A percentile compares a stretch with the other conserved stretches of the same genome.
phyloP scores from a whole-genome alignment of 2,888 invertebrate genomes.

The Drosophila vallismaia region DNA sequence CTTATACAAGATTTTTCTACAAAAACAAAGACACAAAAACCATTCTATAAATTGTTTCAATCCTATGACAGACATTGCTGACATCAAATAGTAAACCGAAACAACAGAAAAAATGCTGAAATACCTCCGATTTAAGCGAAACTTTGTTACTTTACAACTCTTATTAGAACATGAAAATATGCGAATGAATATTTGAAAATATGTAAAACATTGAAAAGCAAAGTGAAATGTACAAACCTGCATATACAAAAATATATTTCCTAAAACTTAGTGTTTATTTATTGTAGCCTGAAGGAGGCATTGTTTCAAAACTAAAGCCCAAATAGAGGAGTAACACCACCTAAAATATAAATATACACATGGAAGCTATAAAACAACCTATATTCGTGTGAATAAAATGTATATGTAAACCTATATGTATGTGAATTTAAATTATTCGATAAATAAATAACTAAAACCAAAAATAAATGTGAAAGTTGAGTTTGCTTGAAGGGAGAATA shows the following conservation, averaged over 20 bases:
- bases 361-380: slow-evolving; percentile 37
- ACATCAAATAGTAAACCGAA: slow-evolving; percentile 27
- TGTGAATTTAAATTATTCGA: slow-evolving; percentile 63
- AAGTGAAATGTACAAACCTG: slow-evolving; percentile 39
- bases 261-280: slow-evolving; percentile 39
- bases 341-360: slow-evolving; percentile 43
- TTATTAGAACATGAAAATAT: slow-evolving; percentile 12
- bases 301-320: slow-evolving; percentile 21
- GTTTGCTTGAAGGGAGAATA: neutral
- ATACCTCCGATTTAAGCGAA: slow-evolving; percentile 65
- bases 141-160: slow-evolving; percentile 30
- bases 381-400: slow-evolving; percentile 37
- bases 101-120: slow-evolving; percentile 60
- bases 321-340: slow-evolving; percentile 33
- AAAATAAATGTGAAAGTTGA: neutral
- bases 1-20: slow-evolving; percentile 38
- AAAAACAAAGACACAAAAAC: neutral
- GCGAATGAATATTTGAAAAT: slow-evolving; percentile 4
- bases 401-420: slow-evolving; percentile 53
- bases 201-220: slow-evolving; percentile 3
- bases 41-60: slow-evolving; percentile 31
- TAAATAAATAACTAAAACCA: slow-evolving; percentile 58
- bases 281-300: slow-evolving; percentile 29
- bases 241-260: slow-evolving; percentile 39
- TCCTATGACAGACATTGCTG: slow-evolving; percentile 20